Evolutionary conservation across 1,140 invertebrate species (phyloP).

Genomic region (Plutomurus gul): DNA sequence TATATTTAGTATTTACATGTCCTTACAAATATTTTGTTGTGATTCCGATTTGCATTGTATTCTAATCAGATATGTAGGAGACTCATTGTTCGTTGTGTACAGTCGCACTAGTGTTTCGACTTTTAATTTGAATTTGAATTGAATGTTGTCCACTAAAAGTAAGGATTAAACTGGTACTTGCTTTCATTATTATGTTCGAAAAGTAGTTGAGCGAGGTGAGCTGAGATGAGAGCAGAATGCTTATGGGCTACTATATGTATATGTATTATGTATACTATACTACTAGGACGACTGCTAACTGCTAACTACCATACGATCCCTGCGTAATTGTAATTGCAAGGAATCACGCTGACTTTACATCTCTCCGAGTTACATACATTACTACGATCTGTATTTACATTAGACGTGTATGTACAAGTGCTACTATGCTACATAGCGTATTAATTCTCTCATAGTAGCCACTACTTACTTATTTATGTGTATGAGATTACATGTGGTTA

Average conservation of each 20-base stretch:
- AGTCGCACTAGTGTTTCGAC: neutral
- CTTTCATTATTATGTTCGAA: neutral
- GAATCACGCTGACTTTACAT: constrained; percentile 26
- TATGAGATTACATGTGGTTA: too few relatives aligned
- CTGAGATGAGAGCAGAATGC: neutral
- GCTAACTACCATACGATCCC: neutral
- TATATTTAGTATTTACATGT: neutral
- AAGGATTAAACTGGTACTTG: neutral
- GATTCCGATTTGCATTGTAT: neutral
- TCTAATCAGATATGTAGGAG: neutral
- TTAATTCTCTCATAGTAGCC: too few relatives aligned
- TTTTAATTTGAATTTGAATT: neutral
- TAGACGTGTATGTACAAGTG: neutral
- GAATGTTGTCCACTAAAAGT: constrained; percentile 1
- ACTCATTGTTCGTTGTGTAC: neutral
- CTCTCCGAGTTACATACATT: too few relatives aligned
- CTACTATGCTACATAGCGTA: too few relatives aligned
- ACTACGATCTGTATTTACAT: neutral
- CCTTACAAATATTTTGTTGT: neutral
- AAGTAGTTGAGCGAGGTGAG: neutral
- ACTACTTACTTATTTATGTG: too few relatives aligned
- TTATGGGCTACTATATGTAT: neutral
- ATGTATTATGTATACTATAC: neutral
- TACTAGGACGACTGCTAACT: neutral
- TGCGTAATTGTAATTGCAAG: constrained; percentile 7